Evolutionary conservation across 2,888 invertebrate species (phyloP), one percentile per base, ranked within the genome.

Genomic region (Amaurobius ferox): DNA sequence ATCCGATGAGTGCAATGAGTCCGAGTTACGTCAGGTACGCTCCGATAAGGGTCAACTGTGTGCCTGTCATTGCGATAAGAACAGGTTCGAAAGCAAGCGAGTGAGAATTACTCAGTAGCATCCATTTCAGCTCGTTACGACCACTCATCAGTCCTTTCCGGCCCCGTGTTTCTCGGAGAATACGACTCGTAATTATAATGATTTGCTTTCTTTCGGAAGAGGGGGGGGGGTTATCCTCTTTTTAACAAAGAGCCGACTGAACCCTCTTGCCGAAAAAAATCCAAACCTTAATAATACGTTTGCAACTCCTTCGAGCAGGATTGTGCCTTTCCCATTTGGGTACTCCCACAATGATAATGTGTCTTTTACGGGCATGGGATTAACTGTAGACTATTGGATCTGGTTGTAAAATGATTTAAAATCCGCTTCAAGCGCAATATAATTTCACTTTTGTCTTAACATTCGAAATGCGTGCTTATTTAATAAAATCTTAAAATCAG

Each of bases 51-150:
- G 55, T 55, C 55, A 55, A 55, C 55, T 16, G 23, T 16, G 23
- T 55, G 55, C 13, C 55, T 55, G 55, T 55, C 23, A 55, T 23
- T 55, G 6, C 16, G 55, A 55, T 55, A 55, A 55, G 16, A 55
- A 55, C 55, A 55, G 55, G 55, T 55, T 55, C 55, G 16, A 3
- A 55, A 55, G 19, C 11, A 23, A 55, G 6, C 5, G 35, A 35
- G 55, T 23, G 55, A 19, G 55, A 55, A 55, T 55, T 55, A 55
- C 23, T 55, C 55, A 23, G 55, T 55, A 55, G 55, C 55, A 55
- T 55, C 55, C 1, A 23, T 55, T 55, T 55, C 55, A 11, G 55
- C 55, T 23, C 23, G 23, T 55, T 23, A 55, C 55, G 55, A 23
- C 55, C 23, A 55, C 55, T 1, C 19, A 5, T 1, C 5, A 55